phyloP scores from a whole-genome alignment of 2,113 vertebrate species.

The Vimba vimba region DNA sequence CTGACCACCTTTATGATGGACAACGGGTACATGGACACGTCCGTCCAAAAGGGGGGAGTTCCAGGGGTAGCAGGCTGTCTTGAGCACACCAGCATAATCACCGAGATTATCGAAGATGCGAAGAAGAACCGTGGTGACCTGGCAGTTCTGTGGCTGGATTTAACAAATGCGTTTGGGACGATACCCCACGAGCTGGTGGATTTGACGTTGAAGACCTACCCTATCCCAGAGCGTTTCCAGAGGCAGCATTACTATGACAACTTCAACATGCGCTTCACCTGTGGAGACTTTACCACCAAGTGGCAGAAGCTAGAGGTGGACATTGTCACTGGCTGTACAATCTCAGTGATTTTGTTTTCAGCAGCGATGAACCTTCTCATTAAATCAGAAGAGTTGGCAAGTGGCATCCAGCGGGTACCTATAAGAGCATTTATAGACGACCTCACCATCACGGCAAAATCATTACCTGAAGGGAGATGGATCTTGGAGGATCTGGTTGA shows the following conservation, averaged over 20 bases:
- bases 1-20: neutral
- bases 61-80: neutral
- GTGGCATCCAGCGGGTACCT: conserved; percentile 19
- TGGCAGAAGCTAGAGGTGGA: conserved; percentile 17
- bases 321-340: too few relatives aligned
- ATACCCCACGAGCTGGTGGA: neutral
- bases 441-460: neutral
- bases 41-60: neutral
- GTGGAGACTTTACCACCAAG: conserved; percentile 7
- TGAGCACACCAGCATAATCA: neutral
- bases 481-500: conserved; percentile 30
- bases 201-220: neutral
- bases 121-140: too few relatives aligned
- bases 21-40: conserved; percentile 14
- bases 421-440: conserved; percentile 36
- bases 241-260: neutral
- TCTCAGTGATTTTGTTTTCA: conserved; percentile 13
- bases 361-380: neutral
- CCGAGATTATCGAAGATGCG: too few relatives aligned
- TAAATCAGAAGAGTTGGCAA: conserved; percentile 23
- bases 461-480: conserved; percentile 26
- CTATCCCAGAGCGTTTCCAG: neutral
- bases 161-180: neutral
- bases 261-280: conserved; percentile 33
- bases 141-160: too few relatives aligned